Percentiles rank a stretch among this genome's conserved stretches.
phyloP scores from a whole-genome alignment of 2,888 invertebrate species.

The Scaptomyza flava region DNA sequence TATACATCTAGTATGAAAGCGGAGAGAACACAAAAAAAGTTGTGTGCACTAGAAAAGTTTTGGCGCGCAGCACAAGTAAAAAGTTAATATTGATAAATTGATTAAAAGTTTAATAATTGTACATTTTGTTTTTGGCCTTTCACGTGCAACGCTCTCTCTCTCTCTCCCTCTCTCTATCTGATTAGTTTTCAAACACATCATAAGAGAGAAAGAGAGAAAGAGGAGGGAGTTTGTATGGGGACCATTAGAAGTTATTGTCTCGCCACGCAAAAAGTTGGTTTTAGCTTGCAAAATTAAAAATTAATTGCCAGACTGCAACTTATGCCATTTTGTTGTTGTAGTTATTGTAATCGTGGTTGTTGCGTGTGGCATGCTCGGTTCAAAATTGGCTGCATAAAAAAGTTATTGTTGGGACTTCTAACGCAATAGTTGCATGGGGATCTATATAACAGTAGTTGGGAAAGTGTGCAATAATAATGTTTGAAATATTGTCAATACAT shows the following conservation, averaged over 20 bases:
- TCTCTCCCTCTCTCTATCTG: conserved; percentile 26
- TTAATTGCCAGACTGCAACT: conserved; percentile 58
- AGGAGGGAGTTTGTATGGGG: conserved; percentile 2
- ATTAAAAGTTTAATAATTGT: conserved; percentile 79
- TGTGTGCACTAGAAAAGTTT: conserved; percentile 52
- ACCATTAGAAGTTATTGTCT: conserved; percentile 45
- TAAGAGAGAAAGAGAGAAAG: neutral
- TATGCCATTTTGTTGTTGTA: conserved; percentile 28
- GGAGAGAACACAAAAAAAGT: conserved; percentile 8
- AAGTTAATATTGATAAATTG: conserved; percentile 81
- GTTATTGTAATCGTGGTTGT: conserved; percentile 19
- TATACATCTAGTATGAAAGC: neutral
- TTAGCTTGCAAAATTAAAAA: conserved; percentile 55
- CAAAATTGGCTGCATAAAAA: conserved; percentile 14
- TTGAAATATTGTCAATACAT: too few species aligned
- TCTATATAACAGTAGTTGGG: neutral
- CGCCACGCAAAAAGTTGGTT: conserved; percentile 47
- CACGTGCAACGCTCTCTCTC: conserved; percentile 33
- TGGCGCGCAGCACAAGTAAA: conserved; percentile 51
- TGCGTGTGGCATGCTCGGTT: conserved; percentile 21
- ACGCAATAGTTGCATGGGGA: neutral
- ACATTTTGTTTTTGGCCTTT: conserved; percentile 52
- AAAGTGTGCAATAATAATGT: neutral
- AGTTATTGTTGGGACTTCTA: conserved; percentile 3
- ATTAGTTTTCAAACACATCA: conserved; percentile 43